Evolutionary conservation across 1,140 invertebrate species (phyloP).

Genomic region (Drosophila lowei): DNA sequence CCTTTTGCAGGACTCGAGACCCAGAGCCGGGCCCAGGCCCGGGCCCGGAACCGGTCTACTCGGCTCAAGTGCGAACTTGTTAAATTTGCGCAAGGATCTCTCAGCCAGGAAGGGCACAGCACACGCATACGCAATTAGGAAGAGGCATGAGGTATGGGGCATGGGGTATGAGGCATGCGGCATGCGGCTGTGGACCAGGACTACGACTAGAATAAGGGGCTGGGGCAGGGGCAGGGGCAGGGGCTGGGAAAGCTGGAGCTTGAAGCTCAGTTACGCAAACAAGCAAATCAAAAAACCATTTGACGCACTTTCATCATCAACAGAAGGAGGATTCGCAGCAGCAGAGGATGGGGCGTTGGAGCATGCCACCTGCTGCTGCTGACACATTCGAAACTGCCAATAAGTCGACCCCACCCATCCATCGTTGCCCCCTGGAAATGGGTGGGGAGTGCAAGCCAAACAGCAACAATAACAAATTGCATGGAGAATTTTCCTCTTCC

Average conservation of each 20-base stretch:
- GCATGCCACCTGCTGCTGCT: constrained; percentile 72
- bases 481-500: constrained; percentile 1
- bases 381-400: constrained; percentile 77
- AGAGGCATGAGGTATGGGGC: constrained; percentile 10
- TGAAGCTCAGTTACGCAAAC: constrained; percentile 74
- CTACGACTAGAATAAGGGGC: neutral
- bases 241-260: constrained; percentile 1
- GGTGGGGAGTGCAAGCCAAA: constrained; percentile 22
- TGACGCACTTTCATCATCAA: constrained; percentile 79
- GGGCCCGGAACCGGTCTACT: constrained; percentile 8
- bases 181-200: neutral
- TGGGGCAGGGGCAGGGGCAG: neutral
- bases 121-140: constrained; percentile 80
- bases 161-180: neutral
- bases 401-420: constrained; percentile 45
- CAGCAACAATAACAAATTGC: constrained; percentile 45
- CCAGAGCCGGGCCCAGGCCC: no score
- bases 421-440: neutral
- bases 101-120: constrained; percentile 38
- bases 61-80: constrained; percentile 76
- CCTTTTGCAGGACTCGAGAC: constrained; percentile 35
- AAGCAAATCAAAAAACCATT: constrained; percentile 80
- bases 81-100: constrained; percentile 77
- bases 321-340: constrained; percentile 26
- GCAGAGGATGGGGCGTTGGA: constrained; percentile 7